A percentile compares a stretch with the other conserved stretches of the same genome.
These are phyloP conservation scores for Dipus sagitta DNA, from an alignment of 2,797 vertebrate species.

Conservation along the genomic window DNA sequence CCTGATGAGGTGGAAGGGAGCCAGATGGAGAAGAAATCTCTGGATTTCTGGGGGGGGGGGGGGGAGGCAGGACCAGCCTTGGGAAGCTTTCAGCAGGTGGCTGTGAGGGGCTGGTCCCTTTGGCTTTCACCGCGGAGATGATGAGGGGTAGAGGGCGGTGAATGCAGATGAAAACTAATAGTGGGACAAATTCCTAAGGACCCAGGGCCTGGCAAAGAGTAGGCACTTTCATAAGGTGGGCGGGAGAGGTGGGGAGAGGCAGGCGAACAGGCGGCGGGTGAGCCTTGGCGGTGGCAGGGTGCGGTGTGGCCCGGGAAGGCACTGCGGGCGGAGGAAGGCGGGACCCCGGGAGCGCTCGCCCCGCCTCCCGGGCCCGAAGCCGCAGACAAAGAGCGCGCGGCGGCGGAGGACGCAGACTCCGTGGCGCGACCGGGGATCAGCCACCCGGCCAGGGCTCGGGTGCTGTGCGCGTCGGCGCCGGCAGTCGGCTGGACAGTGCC, in stretches of 20 bases:
- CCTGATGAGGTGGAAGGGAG: no score
- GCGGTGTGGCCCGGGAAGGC: not conserved
- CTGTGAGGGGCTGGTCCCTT: no score
- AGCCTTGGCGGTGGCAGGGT: not conserved
- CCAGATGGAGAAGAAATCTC: not conserved
- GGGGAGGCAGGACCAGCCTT: no score
- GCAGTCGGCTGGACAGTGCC: not conserved
- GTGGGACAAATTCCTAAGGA: not conserved
- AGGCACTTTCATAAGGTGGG: not conserved
- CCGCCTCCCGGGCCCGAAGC: not conserved
- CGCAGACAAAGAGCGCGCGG: slow-evolving; percentile 69
- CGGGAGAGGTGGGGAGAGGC: not conserved
- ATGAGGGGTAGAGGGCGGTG: not conserved
- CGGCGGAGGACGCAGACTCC: not conserved
- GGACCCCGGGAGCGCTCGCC: not conserved
- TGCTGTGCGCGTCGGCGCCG: no score
- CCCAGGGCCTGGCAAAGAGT: not conserved
- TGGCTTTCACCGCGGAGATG: not conserved
- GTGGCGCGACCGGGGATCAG: rapidly evolving
- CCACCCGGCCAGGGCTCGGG: not conserved
- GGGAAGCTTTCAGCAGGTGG: no score
- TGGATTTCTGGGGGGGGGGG: not conserved
- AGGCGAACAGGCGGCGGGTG: rapidly evolving
- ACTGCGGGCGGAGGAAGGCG: not conserved
- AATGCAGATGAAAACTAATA: not conserved